phyloP scores from a whole-genome alignment of 1,140 invertebrate genomes.

The Drosophila parabipectinata region DNA sequence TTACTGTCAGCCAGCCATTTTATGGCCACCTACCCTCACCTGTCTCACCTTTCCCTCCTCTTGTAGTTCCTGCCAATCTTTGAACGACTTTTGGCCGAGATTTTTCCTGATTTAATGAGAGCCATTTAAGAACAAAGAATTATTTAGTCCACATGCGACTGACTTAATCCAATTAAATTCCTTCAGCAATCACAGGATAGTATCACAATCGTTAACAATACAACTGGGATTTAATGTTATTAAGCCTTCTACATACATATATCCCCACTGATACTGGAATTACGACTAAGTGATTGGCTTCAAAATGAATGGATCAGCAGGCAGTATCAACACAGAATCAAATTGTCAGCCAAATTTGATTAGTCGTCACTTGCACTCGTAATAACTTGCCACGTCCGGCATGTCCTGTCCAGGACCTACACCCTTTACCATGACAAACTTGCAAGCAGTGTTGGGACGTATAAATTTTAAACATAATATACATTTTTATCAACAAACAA shows the following conservation, averaged over 20 bases:
- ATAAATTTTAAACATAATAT: too few species aligned
- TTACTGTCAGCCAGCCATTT: slow-evolving; percentile 42
- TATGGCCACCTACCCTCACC: slow-evolving; percentile 22
- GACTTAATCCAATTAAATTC: not conserved
- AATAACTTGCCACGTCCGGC: slow-evolving; percentile 13
- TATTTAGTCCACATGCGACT: not conserved
- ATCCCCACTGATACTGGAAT: slow-evolving; percentile 8
- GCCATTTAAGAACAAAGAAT: not conserved
- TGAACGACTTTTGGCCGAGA: slow-evolving; percentile 5
- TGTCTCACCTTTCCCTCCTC: not conserved
- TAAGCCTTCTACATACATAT: not conserved
- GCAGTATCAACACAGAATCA: slow-evolving; percentile 48
- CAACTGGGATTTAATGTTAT: not conserved
- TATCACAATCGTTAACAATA: not conserved
- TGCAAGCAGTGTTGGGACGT: too few species aligned
- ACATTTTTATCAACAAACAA: too few species aligned
- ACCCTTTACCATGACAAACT: not conserved
- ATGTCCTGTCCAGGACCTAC: not conserved
- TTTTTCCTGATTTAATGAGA: slow-evolving; percentile 34
- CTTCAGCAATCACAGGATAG: not conserved
- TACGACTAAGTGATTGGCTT: slow-evolving; percentile 19
- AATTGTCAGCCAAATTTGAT: slow-evolving; percentile 55
- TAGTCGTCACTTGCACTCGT: slow-evolving; percentile 44
- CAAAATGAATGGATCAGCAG: slow-evolving; percentile 42
- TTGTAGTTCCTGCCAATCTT: not conserved